Evolutionary conservation across 1,140 invertebrate species (phyloP).

Genomic region (Meloidogyne floridensis): DNA sequence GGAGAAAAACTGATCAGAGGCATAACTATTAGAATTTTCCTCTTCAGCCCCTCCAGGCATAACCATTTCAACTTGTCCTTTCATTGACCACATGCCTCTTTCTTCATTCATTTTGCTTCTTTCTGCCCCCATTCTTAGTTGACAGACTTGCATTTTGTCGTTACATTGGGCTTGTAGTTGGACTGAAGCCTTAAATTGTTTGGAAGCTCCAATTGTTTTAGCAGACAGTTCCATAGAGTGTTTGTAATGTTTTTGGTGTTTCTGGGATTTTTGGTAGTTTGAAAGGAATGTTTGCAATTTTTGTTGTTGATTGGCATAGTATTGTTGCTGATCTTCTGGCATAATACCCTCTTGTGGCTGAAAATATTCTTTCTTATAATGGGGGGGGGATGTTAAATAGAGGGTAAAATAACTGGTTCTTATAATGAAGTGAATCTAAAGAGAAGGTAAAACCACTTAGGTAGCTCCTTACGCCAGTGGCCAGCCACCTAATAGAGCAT

Average conservation of each 20-base stretch:
- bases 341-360: not conserved
- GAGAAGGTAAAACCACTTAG: too few relatives aligned
- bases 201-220: slow-evolving; percentile 15
- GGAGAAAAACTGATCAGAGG: slow-evolving; percentile 26
- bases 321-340: slow-evolving; percentile 7
- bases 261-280: slow-evolving; percentile 12
- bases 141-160: slow-evolving; percentile 27
- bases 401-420: too few relatives aligned
- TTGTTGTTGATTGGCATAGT: slow-evolving; percentile 6
- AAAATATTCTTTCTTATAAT: too few relatives aligned
- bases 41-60: slow-evolving; percentile 26
- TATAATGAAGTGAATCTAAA: too few relatives aligned
- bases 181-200: not conserved
- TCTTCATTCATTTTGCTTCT: slow-evolving; percentile 23
- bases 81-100: slow-evolving; percentile 32
- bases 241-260: slow-evolving; percentile 27
- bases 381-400: not conserved
- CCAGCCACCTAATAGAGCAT: too few relatives aligned
- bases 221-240: slow-evolving; percentile 10
- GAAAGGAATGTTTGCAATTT: slow-evolving; percentile 20
- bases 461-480: too few relatives aligned
- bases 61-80: slow-evolving; percentile 34
- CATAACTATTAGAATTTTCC: slow-evolving; percentile 10
- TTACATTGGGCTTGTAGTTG: slow-evolving; percentile 22
- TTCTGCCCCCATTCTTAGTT: slow-evolving; percentile 12